These are phyloP conservation scores for Nudaria mundana DNA, from an alignment of 2,888 invertebrate genomes.

Conservation along the genomic window DNA sequence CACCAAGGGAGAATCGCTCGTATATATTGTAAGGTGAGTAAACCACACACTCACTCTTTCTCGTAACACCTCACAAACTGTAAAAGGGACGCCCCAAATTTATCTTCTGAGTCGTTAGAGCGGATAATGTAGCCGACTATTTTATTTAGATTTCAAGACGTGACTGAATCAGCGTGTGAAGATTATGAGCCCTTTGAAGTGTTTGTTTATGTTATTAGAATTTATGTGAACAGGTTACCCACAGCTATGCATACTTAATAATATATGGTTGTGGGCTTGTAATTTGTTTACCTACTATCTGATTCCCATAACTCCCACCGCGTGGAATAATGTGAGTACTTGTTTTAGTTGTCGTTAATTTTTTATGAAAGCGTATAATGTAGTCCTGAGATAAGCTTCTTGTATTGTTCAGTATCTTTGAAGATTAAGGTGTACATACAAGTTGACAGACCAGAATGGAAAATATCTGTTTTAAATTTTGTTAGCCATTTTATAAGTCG, in stretches of 20 bases:
- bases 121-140: conserved; percentile 65
- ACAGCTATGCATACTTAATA: conserved; percentile 9
- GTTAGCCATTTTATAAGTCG: too few relatives aligned
- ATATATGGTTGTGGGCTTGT: not conserved
- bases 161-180: conserved; percentile 21
- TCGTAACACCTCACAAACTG: conserved; percentile 52
- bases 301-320: too few relatives aligned
- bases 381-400: too few relatives aligned
- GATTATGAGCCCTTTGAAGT: conserved; percentile 26
- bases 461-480: too few relatives aligned
- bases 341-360: too few relatives aligned
- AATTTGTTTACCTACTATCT: too few relatives aligned
- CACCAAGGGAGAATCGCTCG: conserved; percentile 22
- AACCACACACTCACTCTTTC: conserved; percentile 58
- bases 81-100: conserved; percentile 61
- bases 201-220: conserved; percentile 16
- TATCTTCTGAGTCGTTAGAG: conserved; percentile 63
- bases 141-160: conserved; percentile 36
- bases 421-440: too few relatives aligned
- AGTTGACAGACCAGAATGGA: too few relatives aligned
- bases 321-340: too few relatives aligned
- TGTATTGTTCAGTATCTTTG: too few relatives aligned
- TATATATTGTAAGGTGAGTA: conserved; percentile 38
- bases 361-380: too few relatives aligned
- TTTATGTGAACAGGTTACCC: conserved; percentile 3